These are phyloP conservation scores for Brachionus rotundiformis DNA, from an alignment of 1,140 invertebrate genomes.

Conservation along the genomic window DNA sequence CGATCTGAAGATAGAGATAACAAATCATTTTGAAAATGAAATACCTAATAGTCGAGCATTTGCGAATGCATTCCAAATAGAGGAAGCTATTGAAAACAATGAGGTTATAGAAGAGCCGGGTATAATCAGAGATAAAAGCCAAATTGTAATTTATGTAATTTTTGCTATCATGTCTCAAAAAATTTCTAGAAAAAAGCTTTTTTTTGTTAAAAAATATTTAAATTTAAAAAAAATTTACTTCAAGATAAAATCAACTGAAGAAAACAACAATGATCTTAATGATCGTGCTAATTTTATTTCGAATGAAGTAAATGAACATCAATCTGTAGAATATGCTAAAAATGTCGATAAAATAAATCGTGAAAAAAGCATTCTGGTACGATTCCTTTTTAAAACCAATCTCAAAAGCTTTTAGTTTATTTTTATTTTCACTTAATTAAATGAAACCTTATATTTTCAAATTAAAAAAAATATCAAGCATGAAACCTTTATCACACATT, in stretches of 20 bases:
- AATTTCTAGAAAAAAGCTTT: not conserved
- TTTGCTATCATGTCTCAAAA: not conserved
- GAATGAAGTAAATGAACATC: constrained; percentile 24
- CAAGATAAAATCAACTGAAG: constrained; percentile 11
- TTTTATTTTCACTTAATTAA: constrained; percentile 32
- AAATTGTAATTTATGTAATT: constrained; percentile 14
- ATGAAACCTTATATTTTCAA: not conserved
- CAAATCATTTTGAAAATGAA: not conserved
- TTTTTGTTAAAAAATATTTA: not conserved
- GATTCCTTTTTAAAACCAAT: not conserved
- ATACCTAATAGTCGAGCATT: not conserved
- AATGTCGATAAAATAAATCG: not conserved
- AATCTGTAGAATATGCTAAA: not conserved
- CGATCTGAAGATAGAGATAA: not conserved
- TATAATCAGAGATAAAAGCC: constrained; percentile 14
- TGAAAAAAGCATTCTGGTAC: constrained; percentile 24
- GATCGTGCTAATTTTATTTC: not conserved
- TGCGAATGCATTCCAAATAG: constrained; percentile 3
- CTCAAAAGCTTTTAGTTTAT: not conserved
- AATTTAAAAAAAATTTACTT: constrained; percentile 22
- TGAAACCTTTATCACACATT: constrained; percentile 14
- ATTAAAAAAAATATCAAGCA: not conserved
- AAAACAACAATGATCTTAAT: not conserved
- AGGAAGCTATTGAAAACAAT: not conserved
- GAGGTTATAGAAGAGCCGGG: not conserved